A percentile compares a stretch with the other conserved stretches of the same genome.
Conservation (phyloP, 2,113 vertebrate species). For the Cryptoleucopteryx plumbea region DNA sequence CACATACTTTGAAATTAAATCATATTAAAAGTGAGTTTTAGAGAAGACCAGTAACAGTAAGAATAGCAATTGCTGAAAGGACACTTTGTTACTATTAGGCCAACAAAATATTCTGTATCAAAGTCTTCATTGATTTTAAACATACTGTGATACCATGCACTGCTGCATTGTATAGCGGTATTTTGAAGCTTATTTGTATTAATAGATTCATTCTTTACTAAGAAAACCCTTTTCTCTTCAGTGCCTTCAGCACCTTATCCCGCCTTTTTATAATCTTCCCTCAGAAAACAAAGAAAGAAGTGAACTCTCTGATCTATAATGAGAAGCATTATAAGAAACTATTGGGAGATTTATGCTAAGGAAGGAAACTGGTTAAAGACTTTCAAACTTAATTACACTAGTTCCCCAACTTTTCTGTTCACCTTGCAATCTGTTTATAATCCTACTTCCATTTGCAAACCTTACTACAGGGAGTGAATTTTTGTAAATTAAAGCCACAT, state of each 20-base stretch:
- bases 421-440: background rate
- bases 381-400: background rate
- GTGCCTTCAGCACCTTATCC: background rate
- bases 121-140: background rate
- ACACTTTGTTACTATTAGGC: background rate
- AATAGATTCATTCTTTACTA: background rate
- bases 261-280: background rate
- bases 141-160: background rate
- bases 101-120: background rate
- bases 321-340: background rate
- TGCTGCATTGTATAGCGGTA: background rate
- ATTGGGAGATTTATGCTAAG: background rate
- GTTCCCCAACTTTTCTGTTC: background rate
- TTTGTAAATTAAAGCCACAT: background rate
- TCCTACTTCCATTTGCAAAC: background rate
- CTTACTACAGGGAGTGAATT: background rate
- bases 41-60: background rate
- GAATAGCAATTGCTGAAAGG: background rate
- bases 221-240: background rate
- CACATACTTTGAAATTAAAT: background rate
- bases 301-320: background rate
- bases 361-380: background rate
- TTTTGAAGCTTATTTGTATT: background rate
- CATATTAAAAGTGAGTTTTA: background rate
- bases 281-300: background rate